Evolutionary conservation across 53 echinoderm and acorn worm species (phyloP), one percentile per base, ranked within the genome.

Genomic region (Hippasteria phrygiana): DNA sequence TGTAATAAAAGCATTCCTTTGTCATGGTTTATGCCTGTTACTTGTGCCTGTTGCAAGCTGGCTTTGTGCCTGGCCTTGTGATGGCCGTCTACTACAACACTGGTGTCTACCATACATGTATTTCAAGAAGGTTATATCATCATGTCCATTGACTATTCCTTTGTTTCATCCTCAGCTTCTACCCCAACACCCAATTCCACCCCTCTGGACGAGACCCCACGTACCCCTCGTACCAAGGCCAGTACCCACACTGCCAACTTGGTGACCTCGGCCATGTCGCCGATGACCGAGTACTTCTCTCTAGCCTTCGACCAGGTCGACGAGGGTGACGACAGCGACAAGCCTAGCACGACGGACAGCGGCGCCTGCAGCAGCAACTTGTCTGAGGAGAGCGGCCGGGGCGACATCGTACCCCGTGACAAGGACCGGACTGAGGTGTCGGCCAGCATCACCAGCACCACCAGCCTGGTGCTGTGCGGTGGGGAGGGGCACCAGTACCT

Each of bases 201-300:
- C 7, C 87, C 91, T 0, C 0, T 71, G 39, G 69, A 87, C n/a
- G 73, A 78, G n/a, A 56, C 45, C 12, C 87, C 87, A 33, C 71
- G 90, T 27, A 70, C 71, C 1, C 75, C 83, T 27, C 51, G 62
- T 27, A 87, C 48, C 48, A 92, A 87, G 74, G 78, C 74, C 79
- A 92, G 88, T 55, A 80, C 87, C 83, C 93, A 97, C 51, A 90
- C 95, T 0, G 89, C 95, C 13, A 94, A 97, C 53, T 91, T 91
- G 16, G 95, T 96, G 87, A 95, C 93, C 72, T 91, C 93, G 1
- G 95, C 97, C 56, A 96, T 96, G 97, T 96, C 97, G 14, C 97
- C 97, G 5, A 96, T 96, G 97, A 95, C 95, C 20, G 97, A 96
- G 75, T 96, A 96, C 90, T 93, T 96, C 91, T 93, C 91, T 43